These are phyloP conservation scores for Trichomycterus rosablanca DNA, from an alignment of 2,113 vertebrate genomes.

Conservation along the genomic window DNA sequence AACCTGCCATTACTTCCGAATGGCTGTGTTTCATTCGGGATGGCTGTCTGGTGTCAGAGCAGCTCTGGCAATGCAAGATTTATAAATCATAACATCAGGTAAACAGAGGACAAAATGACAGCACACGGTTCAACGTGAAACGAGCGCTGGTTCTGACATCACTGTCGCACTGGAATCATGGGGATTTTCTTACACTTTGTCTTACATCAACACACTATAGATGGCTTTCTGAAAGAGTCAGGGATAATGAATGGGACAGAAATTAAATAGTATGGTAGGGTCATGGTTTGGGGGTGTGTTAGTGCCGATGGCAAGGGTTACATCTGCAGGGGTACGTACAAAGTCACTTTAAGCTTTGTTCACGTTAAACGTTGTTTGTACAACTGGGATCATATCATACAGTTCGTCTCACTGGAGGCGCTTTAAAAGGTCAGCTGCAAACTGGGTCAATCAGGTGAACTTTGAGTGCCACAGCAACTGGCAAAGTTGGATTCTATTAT, in stretches of 20 bases:
- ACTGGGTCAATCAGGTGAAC: no score
- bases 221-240: background rate
- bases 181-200: background rate
- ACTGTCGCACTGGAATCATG: background rate
- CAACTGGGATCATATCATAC: no score
- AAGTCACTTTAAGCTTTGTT: no score
- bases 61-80: conserved; percentile 24
- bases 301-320: no score
- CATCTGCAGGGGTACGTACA: no score
- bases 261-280: no score
- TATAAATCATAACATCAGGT: conserved; percentile 19
- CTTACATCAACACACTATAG: background rate
- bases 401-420: no score
- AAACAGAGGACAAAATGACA: background rate
- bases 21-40: conserved; percentile 2
- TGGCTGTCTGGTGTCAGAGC: background rate
- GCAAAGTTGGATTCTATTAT: no score
- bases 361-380: no score
- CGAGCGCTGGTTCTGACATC: conserved; percentile 22
- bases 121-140: conserved; percentile 1
- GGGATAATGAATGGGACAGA: conserved; percentile 23
- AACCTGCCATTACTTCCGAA: conserved; percentile 16
- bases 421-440: no score
- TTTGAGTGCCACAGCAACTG: no score
- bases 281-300: no score